phyloP scores from a whole-genome alignment of 1,140 invertebrate species.

The Calliopsis andreniformis region DNA sequence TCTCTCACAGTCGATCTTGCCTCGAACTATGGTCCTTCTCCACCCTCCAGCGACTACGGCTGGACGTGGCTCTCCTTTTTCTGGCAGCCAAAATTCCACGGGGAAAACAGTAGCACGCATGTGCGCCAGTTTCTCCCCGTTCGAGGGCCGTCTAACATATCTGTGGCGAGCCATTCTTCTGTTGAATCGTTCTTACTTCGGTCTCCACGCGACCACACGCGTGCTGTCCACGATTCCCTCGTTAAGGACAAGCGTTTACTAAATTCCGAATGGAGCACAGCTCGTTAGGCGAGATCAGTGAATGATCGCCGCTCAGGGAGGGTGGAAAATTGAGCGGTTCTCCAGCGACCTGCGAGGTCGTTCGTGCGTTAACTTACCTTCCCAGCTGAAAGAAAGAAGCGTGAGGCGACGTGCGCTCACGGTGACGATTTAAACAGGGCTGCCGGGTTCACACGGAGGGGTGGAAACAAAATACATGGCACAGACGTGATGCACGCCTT shows the following conservation, averaged over 20 bases:
- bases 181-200: conserved; percentile 53
- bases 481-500: not conserved
- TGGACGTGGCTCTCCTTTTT: not conserved
- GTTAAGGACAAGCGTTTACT: not conserved
- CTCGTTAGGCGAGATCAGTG: not conserved
- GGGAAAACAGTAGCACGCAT: not conserved
- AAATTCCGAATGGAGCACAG: not conserved
- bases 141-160: not conserved
- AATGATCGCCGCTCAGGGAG: not conserved
- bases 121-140: not conserved
- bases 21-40: not conserved
- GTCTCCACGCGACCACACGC: conserved; percentile 20
- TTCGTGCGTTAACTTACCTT: conserved; percentile 72
- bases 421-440: not conserved
- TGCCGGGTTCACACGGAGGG: not conserved
- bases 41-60: not conserved
- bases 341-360: not conserved
- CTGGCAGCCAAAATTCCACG: not conserved
- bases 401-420: conserved; percentile 10
- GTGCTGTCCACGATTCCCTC: not conserved
- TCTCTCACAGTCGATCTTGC: conserved; percentile 9
- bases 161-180: not conserved
- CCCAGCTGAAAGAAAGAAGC: conserved; percentile 68
- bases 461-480: not conserved
- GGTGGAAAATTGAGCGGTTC: not conserved